phyloP scores from a whole-genome alignment of 2,797 vertebrate genomes.

The Acanthurus lineatus region DNA sequence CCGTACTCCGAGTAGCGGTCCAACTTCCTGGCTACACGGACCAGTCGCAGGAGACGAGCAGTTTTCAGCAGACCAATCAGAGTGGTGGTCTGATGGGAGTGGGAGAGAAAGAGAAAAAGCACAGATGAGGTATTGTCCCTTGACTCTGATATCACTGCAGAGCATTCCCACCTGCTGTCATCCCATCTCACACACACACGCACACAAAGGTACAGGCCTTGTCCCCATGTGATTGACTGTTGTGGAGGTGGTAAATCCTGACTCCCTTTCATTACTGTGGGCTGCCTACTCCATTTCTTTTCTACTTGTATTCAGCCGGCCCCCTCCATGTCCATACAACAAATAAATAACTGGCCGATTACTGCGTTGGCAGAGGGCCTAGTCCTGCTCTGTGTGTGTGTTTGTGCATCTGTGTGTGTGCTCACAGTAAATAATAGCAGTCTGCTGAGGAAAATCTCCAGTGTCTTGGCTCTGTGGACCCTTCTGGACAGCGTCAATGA shows the following conservation, averaged over 20 bases:
- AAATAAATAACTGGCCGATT: constrained; percentile 70
- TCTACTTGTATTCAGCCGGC: constrained; percentile 46
- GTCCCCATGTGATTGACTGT: constrained; percentile 27
- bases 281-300: constrained; percentile 40
- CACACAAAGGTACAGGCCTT: constrained; percentile 18
- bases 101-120: constrained; percentile 11
- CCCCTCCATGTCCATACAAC: constrained; percentile 56
- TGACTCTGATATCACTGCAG: background rate
- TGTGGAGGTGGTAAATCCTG: constrained; percentile 58
- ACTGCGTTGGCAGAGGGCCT: constrained; percentile 59
- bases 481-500: constrained; percentile 32
- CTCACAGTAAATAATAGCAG: constrained; percentile 55
- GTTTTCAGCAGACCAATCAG: constrained; percentile 98
- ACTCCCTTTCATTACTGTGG: constrained; percentile 48
- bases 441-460: constrained; percentile 52
- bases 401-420: constrained; percentile 18
- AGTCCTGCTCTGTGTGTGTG: constrained; percentile 17
- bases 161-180: constrained; percentile 26
- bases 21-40: constrained; percentile 96
- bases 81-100: constrained; percentile 93
- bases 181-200: constrained; percentile 1
- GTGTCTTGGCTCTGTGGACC: constrained; percentile 47
- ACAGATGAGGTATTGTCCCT: background rate
- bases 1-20: constrained; percentile 98
- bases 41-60: constrained; percentile 92